Evolutionary conservation across 2,797 vertebrate genomes (phyloP).

Genomic region (Xiphophorus birchmanni): DNA sequence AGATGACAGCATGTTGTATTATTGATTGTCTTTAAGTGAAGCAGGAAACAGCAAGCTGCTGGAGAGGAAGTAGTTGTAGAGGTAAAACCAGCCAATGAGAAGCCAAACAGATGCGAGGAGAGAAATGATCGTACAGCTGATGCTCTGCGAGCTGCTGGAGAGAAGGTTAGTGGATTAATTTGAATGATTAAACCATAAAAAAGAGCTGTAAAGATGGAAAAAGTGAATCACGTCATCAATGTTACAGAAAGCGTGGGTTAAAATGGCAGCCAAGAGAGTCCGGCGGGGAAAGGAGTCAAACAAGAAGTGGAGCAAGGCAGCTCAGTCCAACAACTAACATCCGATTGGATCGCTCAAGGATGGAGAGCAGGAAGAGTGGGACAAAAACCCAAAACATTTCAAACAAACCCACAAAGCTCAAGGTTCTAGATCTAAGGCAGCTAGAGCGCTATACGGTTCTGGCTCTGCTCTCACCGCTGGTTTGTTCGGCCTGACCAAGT

Average conservation of each 20-base stretch:
- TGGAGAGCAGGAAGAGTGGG: slow-evolving; percentile 34
- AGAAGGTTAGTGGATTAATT: slow-evolving; percentile 66
- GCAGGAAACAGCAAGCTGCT: slow-evolving; percentile 55
- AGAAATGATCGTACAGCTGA: slow-evolving; percentile 34
- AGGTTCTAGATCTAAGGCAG: slow-evolving; percentile 25
- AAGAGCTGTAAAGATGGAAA: slow-evolving; percentile 58
- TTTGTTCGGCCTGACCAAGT: slow-evolving; percentile 86
- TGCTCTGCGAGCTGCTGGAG: slow-evolving; percentile 39
- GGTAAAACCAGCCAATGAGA: slow-evolving; percentile 58
- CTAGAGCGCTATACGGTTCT: slow-evolving; percentile 46
- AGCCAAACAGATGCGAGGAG: slow-evolving; percentile 47
- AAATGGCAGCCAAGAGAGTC: slow-evolving; percentile 34
- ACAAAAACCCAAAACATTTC: background rate
- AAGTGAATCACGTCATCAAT: slow-evolving; percentile 6
- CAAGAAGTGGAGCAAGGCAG: slow-evolving; percentile 40
- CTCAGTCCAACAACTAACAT: slow-evolving; percentile 25
- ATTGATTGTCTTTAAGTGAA: slow-evolving; percentile 24
- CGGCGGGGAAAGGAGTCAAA: slow-evolving; percentile 31
- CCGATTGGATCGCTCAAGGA: slow-evolving; percentile 68
- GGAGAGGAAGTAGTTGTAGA: slow-evolving; percentile 54
- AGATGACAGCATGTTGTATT: background rate
- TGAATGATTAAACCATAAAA: slow-evolving; percentile 31
- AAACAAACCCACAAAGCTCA: slow-evolving; percentile 3
- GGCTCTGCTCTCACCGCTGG: slow-evolving; percentile 86
- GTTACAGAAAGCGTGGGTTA: slow-evolving; percentile 46